Conservation (phyloP, 1,140 invertebrate genomes). For the Chrysopa pallens region DNA sequence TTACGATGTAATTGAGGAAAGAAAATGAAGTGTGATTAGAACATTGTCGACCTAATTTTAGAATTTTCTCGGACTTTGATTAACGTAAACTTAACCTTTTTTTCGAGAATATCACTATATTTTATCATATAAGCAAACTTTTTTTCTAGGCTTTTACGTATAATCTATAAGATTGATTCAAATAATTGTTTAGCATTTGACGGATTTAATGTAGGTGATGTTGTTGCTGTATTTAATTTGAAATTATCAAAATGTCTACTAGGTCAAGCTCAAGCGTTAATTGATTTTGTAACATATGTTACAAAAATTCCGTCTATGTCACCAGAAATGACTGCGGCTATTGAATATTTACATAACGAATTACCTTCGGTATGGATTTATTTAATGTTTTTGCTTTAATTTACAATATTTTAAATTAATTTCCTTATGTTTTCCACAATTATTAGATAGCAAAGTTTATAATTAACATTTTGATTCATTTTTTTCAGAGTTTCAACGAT, state of each 20-base stretch:
- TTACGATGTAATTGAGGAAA: no score
- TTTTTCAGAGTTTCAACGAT: constrained; percentile 8
- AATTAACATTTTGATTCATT: background rate
- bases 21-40: no score
- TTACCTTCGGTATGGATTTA: constrained; percentile 7
- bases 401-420: no score
- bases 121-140: constrained; percentile 11
- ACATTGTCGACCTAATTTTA: no score
- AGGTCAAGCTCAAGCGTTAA: constrained; percentile 9
- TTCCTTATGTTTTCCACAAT: constrained; percentile 1
- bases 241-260: constrained; percentile 6
- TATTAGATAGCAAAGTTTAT: no score
- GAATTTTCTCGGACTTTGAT: no score
- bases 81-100: no score
- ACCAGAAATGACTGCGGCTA: constrained; percentile 11
- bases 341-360: constrained; percentile 9
- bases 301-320: constrained; percentile 8
- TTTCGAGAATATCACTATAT: no score
- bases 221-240: constrained; percentile 41
- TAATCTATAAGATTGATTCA: constrained; percentile 42
- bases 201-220: constrained; percentile 30
- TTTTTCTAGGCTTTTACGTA: constrained; percentile 28
- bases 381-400: background rate
- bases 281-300: constrained; percentile 13
- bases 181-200: constrained; percentile 37